Percentiles rank a stretch among this genome's conserved stretches.
Evolutionary conservation across 2,113 vertebrate genomes (phyloP).

Genomic region (Trichomycterus rosablanca): DNA sequence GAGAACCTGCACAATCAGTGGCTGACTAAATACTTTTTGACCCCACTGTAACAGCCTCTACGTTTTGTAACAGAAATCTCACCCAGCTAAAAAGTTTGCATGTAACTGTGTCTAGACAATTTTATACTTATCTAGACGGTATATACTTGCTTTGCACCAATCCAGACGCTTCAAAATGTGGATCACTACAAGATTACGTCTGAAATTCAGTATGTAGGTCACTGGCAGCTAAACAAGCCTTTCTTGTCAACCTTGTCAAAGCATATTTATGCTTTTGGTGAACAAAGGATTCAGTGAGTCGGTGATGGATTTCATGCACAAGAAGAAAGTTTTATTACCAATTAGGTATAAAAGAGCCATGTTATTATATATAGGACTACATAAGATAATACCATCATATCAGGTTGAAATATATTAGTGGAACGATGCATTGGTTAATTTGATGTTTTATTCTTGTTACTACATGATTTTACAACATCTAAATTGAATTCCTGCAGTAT

Average conservation of each 20-base stretch:
- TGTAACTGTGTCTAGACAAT: neutral
- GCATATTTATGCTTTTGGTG: neutral
- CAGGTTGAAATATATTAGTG: no score
- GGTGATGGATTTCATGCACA: neutral
- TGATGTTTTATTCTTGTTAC: no score
- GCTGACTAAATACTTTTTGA: no score
- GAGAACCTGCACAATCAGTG: no score
- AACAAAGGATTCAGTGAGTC: conserved; percentile 17
- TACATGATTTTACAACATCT: no score
- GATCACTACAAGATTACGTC: conserved; percentile 57
- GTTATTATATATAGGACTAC: neutral
- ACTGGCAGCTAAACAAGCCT: neutral
- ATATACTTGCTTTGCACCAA: neutral
- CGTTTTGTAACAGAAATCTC: no score
- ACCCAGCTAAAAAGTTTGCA: neutral
- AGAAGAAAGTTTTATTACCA: neutral
- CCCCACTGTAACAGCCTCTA: no score
- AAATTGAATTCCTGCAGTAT: no score
- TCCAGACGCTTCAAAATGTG: conserved; percentile 49
- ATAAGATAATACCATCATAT: no score
- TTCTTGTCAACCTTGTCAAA: neutral
- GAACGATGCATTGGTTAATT: no score
- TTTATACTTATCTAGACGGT: no score
- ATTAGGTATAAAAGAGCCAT: neutral
- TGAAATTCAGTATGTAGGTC: conserved; percentile 29